Percentiles rank a stretch among this genome's conserved stretches.
Conservation (phyloP, 2,113 vertebrate genomes). For the Sciurus niger region DNA sequence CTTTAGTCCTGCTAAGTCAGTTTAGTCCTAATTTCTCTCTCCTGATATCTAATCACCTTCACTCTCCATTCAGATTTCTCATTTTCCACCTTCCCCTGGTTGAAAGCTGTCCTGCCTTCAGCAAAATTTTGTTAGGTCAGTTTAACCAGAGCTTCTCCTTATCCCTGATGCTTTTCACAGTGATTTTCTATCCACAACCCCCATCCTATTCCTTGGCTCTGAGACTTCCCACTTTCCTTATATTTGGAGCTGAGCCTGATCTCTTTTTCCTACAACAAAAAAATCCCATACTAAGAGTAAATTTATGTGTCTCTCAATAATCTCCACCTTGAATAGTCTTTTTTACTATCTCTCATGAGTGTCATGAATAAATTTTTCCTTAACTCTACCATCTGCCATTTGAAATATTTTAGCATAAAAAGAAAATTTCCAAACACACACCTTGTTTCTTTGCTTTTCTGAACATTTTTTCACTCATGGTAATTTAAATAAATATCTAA, state of each 20-base stretch:
- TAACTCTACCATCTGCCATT: conserved; percentile 25
- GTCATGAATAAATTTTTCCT: neutral
- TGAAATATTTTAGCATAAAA: conserved; percentile 69
- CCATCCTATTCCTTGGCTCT: neutral
- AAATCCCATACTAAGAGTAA: neutral
- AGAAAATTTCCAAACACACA: conserved; percentile 64
- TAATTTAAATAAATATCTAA: conserved; percentile 79
- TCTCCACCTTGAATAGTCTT: neutral
- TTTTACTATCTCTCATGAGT: neutral
- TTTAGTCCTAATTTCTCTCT: neutral
- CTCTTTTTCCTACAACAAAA: neutral
- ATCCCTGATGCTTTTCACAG: neutral
- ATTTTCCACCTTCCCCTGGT: fast-evolving
- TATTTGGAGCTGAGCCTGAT: neutral
- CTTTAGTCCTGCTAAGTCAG: neutral
- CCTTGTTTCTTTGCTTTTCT: conserved; percentile 66
- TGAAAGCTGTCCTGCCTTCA: neutral
- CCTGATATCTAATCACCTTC: neutral
- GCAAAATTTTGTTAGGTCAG: neutral
- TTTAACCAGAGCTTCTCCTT: neutral
- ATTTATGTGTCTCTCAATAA: neutral
- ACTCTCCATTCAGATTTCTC: neutral
- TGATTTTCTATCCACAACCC: neutral
- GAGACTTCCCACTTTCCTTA: neutral
- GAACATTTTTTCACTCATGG: conserved; percentile 55